Conservation (phyloP, 1,140 invertebrate species). For the Eufriesea mexicana region DNA sequence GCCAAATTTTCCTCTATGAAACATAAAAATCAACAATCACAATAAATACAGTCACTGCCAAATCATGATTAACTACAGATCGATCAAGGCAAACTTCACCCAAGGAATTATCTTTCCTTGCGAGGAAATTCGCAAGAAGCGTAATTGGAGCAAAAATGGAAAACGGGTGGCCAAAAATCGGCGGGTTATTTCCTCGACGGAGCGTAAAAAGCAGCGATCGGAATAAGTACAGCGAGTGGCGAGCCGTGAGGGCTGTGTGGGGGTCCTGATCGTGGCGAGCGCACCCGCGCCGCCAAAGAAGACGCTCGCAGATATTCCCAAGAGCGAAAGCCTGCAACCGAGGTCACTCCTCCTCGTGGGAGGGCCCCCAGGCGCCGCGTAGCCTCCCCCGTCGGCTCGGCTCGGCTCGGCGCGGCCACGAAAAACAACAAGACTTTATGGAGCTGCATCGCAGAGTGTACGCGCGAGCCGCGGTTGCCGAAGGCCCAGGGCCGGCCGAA, state of each 20-base stretch:
- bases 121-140: no score
- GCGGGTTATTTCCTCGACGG: background rate
- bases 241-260: slow-evolving; percentile 27
- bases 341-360: slow-evolving; percentile 82
- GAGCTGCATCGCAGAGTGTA: slow-evolving; percentile 63
- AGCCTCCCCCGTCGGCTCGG: slow-evolving; percentile 70
- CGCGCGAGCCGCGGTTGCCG: slow-evolving; percentile 60
- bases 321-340: slow-evolving; percentile 75
- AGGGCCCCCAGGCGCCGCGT: slow-evolving; percentile 81
- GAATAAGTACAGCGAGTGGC: slow-evolving; percentile 33
- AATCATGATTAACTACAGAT: no score
- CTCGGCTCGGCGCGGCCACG: slow-evolving; percentile 50
- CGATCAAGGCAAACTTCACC: no score
- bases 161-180: no score
- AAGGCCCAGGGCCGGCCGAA: slow-evolving; percentile 60
- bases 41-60: no score
- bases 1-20: no score
- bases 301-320: slow-evolving; percentile 75
- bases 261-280: slow-evolving; percentile 47
- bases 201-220: background rate
- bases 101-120: no score
- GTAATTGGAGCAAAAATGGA: no score
- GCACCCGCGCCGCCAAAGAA: slow-evolving; percentile 66
- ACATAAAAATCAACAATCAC: no score
- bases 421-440: slow-evolving; percentile 77